Percentiles rank a stretch among this genome's conserved stretches.
phyloP scores from a whole-genome alignment of 2,797 vertebrate genomes.

The Coluber constrictor region DNA sequence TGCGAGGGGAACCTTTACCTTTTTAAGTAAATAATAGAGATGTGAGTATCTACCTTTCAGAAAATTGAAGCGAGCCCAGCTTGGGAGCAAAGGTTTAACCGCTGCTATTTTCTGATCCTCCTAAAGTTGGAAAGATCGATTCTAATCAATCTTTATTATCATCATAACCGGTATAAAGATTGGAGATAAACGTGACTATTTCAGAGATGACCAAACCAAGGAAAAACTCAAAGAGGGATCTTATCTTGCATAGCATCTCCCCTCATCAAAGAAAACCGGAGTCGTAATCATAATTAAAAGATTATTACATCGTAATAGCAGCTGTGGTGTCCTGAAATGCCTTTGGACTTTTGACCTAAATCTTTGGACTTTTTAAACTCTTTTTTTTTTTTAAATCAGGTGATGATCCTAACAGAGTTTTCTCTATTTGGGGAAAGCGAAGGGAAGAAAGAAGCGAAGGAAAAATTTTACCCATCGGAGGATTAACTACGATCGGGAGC shows the following conservation, averaged over 20 bases:
- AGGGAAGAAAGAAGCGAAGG: background rate
- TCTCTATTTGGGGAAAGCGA: background rate
- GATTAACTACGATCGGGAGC: background rate
- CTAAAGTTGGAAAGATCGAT: background rate
- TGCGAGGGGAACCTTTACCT: no score
- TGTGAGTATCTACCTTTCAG: background rate
- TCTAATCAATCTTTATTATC: background rate
- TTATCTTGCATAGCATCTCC: background rate
- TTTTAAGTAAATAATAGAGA: background rate
- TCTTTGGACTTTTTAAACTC: background rate
- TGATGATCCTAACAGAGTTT: background rate
- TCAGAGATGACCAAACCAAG: background rate
- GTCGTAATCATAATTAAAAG: background rate
- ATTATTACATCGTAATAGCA: background rate
- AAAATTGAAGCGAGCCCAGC: background rate
- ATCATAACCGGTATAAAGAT: background rate
- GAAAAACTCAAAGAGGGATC: background rate
- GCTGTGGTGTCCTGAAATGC: background rate
- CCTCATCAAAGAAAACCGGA: background rate
- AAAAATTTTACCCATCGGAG: background rate
- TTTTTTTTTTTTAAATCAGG: background rate
- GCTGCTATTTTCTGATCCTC: background rate
- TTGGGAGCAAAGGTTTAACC: background rate
- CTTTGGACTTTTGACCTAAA: background rate
- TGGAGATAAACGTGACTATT: background rate